Evolutionary conservation across 2,797 vertebrate genomes (phyloP).

Genomic region (Pipistrellus pygmaeus): DNA sequence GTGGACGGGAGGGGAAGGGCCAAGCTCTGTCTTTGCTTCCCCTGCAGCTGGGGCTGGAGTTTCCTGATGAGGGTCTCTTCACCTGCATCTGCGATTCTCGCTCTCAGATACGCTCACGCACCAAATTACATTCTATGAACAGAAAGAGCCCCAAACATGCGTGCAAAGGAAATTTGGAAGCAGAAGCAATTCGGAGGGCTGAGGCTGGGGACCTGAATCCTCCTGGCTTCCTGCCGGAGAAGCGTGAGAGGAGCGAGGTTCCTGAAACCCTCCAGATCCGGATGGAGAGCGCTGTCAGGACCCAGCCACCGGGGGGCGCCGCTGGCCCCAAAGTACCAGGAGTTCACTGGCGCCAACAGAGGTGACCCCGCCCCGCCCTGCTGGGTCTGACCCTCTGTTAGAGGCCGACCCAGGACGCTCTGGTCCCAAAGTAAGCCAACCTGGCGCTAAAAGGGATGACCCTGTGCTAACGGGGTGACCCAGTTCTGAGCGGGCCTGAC

Average conservation of each 20-base stretch:
- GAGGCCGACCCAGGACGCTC: not conserved
- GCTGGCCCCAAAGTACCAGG: slow-evolving; percentile 57
- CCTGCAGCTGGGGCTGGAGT: not conserved
- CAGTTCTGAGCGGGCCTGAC: not conserved
- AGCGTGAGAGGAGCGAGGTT: not conserved
- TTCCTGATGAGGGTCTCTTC: not conserved
- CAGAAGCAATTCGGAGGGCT: not conserved
- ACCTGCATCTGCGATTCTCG: not conserved
- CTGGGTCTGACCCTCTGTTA: not conserved
- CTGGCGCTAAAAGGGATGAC: slow-evolving; percentile 2
- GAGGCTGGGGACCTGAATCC: not conserved
- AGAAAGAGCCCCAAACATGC: not conserved
- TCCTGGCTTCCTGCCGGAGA: accelerated
- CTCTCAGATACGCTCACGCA: not conserved
- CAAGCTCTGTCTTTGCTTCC: not conserved
- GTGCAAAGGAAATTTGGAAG: not conserved
- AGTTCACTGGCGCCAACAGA: not conserved
- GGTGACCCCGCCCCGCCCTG: not conserved
- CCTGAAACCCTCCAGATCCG: not conserved
- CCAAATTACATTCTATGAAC: not conserved
- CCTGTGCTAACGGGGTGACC: not conserved
- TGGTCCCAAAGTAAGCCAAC: not conserved
- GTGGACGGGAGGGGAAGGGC: accelerated
- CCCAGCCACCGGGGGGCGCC: slow-evolving; percentile 78
- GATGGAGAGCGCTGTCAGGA: not conserved